A percentile compares a stretch with the other conserved stretches of the same genome.
These are phyloP conservation scores for Daphoenositta chrysoptera DNA, from an alignment of 2,113 vertebrate genomes.

Conservation along the genomic window DNA sequence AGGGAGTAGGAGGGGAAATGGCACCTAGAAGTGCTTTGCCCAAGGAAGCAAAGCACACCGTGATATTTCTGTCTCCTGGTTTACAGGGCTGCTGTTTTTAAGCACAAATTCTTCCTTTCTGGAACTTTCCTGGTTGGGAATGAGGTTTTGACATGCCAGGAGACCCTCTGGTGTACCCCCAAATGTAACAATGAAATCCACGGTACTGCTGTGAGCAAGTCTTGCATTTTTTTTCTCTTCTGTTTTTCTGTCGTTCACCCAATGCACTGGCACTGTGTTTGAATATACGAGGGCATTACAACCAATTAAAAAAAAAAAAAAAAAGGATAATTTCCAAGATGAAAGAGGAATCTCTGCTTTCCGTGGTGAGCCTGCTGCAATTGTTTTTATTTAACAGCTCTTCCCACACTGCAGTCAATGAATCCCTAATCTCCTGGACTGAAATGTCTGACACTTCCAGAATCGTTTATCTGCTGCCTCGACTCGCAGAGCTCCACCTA, in stretches of 20 bases:
- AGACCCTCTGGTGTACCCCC: not conserved
- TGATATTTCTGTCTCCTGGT: not conserved
- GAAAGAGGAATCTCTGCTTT: not conserved
- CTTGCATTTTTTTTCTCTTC: not conserved
- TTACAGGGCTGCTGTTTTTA: not conserved
- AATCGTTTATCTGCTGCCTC: not conserved
- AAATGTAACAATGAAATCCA: not conserved
- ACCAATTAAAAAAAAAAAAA: not conserved
- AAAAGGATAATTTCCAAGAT: not conserved
- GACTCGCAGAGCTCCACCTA: not conserved
- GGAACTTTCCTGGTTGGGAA: not conserved
- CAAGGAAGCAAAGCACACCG: not conserved
- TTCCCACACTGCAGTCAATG: not conserved
- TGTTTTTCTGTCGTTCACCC: not conserved
- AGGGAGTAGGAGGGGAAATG: not conserved
- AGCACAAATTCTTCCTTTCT: not conserved
- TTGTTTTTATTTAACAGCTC: constrained; percentile 27
- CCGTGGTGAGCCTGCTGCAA: not conserved
- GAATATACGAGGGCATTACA: not conserved
- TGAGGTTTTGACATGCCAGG: not conserved
- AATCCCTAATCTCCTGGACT: not conserved
- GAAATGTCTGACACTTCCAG: not conserved
- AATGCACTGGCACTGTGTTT: not conserved
- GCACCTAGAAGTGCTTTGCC: not conserved
- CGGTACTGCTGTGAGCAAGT: not conserved